Conservation (phyloP, 1,140 invertebrate genomes). For the Achroia grisella region DNA sequence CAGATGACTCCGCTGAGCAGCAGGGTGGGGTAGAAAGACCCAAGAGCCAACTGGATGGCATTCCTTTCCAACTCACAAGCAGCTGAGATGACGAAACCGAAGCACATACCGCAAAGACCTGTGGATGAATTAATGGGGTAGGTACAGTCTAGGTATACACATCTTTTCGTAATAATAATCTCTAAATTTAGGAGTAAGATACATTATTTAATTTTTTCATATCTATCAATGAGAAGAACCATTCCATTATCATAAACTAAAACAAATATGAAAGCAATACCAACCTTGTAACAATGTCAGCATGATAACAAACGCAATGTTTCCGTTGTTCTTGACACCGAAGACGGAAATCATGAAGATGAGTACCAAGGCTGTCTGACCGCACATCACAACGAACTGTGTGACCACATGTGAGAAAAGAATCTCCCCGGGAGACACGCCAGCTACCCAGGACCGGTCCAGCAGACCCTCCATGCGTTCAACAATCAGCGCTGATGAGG, state of each 20-base stretch:
- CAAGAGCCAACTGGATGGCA: slow-evolving; percentile 94
- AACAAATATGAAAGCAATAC: too few species aligned
- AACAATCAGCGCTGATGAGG: slow-evolving; percentile 92
- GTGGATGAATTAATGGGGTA: slow-evolving; percentile 1
- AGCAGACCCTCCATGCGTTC: slow-evolving; percentile 92
- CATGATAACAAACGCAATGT: slow-evolving; percentile 87
- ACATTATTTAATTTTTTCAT: too few species aligned
- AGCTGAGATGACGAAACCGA: slow-evolving; percentile 94
- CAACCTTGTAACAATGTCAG: slow-evolving; percentile 87
- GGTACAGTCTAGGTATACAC: too few species aligned
- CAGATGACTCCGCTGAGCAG: slow-evolving; percentile 93
- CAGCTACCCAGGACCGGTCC: slow-evolving; percentile 91
- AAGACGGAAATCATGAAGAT: slow-evolving; percentile 94
- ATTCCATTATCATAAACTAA: too few species aligned
- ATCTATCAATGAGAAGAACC: too few species aligned
- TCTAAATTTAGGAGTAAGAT: too few species aligned
- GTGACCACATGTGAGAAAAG: slow-evolving; percentile 93
- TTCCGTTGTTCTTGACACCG: slow-evolving; percentile 88
- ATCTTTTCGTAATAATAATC: background rate
- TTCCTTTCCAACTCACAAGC: slow-evolving; percentile 94
- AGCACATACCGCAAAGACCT: slow-evolving; percentile 93
- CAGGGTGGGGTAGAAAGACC: slow-evolving; percentile 95
- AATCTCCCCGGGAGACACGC: slow-evolving; percentile 91
- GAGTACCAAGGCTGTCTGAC: slow-evolving; percentile 90
- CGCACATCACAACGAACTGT: slow-evolving; percentile 94